Conservation (phyloP, 2,797 vertebrate species). For the Sebastes miniatus region DNA sequence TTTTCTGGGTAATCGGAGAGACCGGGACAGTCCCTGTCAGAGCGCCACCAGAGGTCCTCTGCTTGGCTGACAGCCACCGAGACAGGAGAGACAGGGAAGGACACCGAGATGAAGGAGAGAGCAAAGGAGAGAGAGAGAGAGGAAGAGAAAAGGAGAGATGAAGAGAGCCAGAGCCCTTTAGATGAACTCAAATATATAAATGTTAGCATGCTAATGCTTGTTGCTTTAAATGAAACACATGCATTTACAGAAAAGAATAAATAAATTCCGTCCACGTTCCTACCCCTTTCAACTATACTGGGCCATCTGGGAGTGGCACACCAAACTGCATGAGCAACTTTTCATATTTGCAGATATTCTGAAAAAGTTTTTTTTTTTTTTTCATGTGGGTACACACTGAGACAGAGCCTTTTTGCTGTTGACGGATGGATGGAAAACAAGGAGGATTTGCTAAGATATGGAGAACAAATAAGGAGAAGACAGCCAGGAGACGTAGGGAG, state of each 20-base stretch:
- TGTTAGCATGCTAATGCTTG: not conserved
- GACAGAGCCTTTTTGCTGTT: not conserved
- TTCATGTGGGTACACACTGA: conserved; percentile 11
- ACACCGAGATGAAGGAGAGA: not conserved
- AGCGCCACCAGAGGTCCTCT: conserved; percentile 25
- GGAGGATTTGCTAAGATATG: conserved; percentile 29
- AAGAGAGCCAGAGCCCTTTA: not conserved
- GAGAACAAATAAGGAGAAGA: conserved; percentile 34
- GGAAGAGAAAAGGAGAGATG: not conserved
- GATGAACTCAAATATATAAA: not conserved
- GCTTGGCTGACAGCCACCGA: conserved; percentile 27
- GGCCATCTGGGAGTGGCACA: conserved; percentile 1
- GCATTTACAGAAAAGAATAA: not conserved
- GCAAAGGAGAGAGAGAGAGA: no score
- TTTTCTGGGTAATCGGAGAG: conserved; percentile 62
- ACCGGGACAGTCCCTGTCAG: conserved; percentile 24
- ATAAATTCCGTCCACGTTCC: not conserved
- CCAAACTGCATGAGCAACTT: conserved; percentile 12
- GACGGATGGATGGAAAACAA: conserved; percentile 21
- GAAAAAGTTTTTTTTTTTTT: not conserved
- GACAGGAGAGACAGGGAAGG: not conserved
- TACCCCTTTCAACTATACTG: not conserved
- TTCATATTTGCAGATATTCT: conserved; percentile 8
- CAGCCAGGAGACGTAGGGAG: not conserved
- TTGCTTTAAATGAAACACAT: conserved; percentile 15